Percentiles rank a stretch among this genome's conserved stretches.
These are phyloP conservation scores for Sardinella longiceps DNA, from an alignment of 2,797 vertebrate genomes.

Conservation along the genomic window DNA sequence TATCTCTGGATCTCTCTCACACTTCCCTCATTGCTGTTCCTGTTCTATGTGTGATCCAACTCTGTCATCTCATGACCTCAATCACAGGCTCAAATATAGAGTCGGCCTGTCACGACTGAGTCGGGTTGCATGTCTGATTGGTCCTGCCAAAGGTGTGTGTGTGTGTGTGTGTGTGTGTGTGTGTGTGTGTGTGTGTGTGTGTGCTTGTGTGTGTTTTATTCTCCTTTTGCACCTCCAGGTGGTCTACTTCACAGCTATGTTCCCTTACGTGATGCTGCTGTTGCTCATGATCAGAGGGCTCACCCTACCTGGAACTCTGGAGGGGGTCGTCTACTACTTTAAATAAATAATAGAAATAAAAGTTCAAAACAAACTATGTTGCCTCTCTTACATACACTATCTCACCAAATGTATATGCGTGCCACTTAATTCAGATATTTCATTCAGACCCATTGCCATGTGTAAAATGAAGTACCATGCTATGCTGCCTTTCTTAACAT, in stretches of 20 bases:
- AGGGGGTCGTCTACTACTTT: conserved; percentile 73
- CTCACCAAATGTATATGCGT: too few relatives aligned
- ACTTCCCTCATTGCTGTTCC: background rate
- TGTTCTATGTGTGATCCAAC: background rate
- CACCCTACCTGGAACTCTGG: conserved; percentile 73
- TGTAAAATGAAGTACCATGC: too few relatives aligned
- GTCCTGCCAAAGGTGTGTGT: too few relatives aligned
- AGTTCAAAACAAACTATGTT: too few relatives aligned
- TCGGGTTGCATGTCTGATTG: background rate
- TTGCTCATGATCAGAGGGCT: conserved; percentile 74
- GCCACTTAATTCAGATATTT: too few relatives aligned
- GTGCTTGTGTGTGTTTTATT: background rate
- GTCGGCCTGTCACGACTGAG: background rate
- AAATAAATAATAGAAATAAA: too few relatives aligned
- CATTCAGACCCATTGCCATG: too few relatives aligned
- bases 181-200: too few relatives aligned
- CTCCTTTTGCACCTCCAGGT: conserved; percentile 59
- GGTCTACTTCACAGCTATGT: conserved; percentile 78
- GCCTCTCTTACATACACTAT: too few relatives aligned
- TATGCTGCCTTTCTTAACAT: too few relatives aligned
- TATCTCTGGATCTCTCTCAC: background rate
- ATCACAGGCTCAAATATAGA: conserved; percentile 12
- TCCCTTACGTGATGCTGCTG: conserved; percentile 74
- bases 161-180: too few relatives aligned
- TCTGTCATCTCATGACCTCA: too few relatives aligned